phyloP scores from a whole-genome alignment of 2,113 vertebrate species.

The Psittacara wagleri region DNA sequence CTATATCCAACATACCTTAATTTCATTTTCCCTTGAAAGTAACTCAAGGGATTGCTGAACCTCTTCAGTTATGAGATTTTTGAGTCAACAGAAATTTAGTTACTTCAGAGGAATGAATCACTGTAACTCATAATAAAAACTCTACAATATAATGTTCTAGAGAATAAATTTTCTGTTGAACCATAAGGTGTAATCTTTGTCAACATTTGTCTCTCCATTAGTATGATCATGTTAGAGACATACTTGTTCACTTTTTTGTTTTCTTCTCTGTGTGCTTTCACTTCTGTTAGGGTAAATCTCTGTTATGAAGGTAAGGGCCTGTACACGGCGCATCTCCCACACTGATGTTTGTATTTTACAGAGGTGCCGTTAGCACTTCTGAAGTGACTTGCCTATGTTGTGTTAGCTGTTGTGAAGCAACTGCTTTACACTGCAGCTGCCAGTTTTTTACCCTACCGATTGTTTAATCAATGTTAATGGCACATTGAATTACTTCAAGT shows the following conservation, averaged over 20 bases:
- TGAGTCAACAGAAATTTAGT: conserved; percentile 64
- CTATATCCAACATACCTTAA: conserved; percentile 26
- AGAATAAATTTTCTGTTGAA: not conserved
- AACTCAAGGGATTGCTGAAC: conserved; percentile 30
- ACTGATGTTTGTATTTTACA: not conserved
- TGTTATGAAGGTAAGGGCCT: not conserved
- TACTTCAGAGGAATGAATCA: conserved; percentile 32
- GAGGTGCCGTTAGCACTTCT: not conserved
- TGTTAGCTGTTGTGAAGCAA: not conserved
- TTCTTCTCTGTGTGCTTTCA: not conserved
- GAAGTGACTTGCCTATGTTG: not conserved
- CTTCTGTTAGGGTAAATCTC: not conserved
- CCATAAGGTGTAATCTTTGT: not conserved
- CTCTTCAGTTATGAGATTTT: conserved; percentile 48
- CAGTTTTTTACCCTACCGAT: not conserved
- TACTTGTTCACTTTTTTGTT: not conserved
- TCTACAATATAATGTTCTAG: not conserved
- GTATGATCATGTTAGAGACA: not conserved
- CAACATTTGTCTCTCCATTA: not conserved
- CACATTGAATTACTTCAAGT: not conserved
- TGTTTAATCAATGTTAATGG: conserved; percentile 17
- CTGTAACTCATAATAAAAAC: conserved; percentile 35
- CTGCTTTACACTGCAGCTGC: not conserved
- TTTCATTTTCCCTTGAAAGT: conserved; percentile 48
- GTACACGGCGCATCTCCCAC: not conserved